Evolutionary conservation across 1,140 invertebrate genomes (phyloP), one percentile per base, ranked within the genome.

Genomic region (Steinernema khuongi): DNA sequence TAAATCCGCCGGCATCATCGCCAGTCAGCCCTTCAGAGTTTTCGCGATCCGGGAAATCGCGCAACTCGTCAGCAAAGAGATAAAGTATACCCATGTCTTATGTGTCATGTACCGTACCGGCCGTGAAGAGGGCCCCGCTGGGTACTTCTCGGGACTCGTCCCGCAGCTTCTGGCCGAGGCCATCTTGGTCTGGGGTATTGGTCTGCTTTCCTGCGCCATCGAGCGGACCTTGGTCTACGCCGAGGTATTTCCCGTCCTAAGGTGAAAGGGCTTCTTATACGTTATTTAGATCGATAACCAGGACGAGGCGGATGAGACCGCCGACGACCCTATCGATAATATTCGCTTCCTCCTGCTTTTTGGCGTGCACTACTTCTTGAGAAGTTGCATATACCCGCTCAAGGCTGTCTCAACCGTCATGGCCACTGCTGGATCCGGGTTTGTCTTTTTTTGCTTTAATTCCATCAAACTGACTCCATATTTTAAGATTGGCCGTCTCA

Each of bases 31-130:
- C 32, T 81, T 82, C 66, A 75, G 69, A 81, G 82, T 84, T 0
- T 26, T 82, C 17, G 76, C 81, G 75, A 71, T 84, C 19, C 83
- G 82, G 36, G 76, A 84, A 75, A 79, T 84, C 29, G 82, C 83
- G 31, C 82, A 84, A 75, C 44, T 81, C 11, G 81, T 84, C 43
- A 82, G 83, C 11, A 68, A 70, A 26, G 82, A 84, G 60, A 66
- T 31, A 14, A 84, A 84, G 71, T 84, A 84, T 43, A 66, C 72
- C 11, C 70, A 70, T 29, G 71, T 81, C n/a, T 31, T 73, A 7
- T 66, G 29, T 14, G 68, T 66, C n/a, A 32, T 84, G 17, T 31
- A 70, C 0, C 69, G 70, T n/a, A 80, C 85, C 66, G 83, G 82
- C 41, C 22, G 43, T 30, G 79, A 84, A 74, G 82, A 84, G 67